Base-by-base conservation (phyloP, 2,888 invertebrate genomes). In the Sussaba pulchella region DNA sequence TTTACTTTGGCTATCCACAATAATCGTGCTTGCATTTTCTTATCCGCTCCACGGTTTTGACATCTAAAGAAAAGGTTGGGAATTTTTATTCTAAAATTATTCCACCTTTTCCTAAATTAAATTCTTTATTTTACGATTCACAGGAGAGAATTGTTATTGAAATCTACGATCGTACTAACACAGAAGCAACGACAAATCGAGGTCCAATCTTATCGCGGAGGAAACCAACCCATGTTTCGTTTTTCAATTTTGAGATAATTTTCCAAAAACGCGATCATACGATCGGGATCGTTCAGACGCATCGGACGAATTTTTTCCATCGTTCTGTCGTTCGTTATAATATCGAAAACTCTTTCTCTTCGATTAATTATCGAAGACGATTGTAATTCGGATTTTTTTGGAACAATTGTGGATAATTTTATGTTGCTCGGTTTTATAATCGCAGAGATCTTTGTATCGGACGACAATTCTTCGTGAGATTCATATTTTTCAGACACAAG, bases 1-100 rank as follows among this genome's bases (percentile, higher is more conserved):
- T 93, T 94, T 17, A 94, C 93, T 88, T 94, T 94, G 80, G 93
- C 93, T 78, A 94, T 86, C 89, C 94, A 94, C 36, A 93, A 84
- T 17, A 85, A 63, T 31, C 85, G 87, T 36, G 78, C 78, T 78
- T 88, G 85, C 75, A 82, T 63, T 36, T 50, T 43, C 50, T 81
- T 45, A 47, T 87, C 82, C 2, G 21, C 52, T 26, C 86, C 85
- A 50, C 71, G 82, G 82, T 75, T 86, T 26, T 84, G 81, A 61
- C 88, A 90, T 82, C 91, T 91, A 83, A 50, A 71, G 66, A 67
- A 72, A 57, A 24, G 21, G 6, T 31, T 17, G 21, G 10, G 4
- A 66, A 72, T 31, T 12, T 50, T 43, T 43, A 2, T 43, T 43
- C 9, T 2, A 12, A 39, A 3, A 41, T 21, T 0, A 5, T 39